Percentiles rank a stretch among this genome's conserved stretches.
phyloP scores from a whole-genome alignment of 1,140 invertebrate genomes.

The Diuraphis noxia region DNA sequence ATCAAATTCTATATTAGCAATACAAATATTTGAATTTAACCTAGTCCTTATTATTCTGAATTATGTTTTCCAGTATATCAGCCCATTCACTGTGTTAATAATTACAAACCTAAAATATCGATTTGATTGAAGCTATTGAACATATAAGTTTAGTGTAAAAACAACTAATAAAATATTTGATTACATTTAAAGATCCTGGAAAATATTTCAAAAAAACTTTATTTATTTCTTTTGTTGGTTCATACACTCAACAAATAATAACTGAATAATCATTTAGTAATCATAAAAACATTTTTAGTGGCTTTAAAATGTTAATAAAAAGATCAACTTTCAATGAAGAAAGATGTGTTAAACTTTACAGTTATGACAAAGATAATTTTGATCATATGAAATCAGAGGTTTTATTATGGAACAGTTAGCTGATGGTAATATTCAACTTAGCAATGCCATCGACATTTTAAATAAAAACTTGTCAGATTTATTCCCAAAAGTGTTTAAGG shows the following conservation, averaged over 20 bases:
- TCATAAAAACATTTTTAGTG: background rate
- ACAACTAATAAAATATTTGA: no score
- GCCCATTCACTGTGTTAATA: no score
- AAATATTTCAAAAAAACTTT: background rate
- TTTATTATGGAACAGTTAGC: background rate
- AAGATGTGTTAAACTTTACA: background rate
- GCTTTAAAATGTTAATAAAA: background rate
- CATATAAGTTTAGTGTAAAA: no score
- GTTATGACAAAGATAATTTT: background rate
- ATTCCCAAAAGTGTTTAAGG: background rate
- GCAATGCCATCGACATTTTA: background rate
- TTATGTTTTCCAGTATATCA: no score
- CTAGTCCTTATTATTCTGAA: no score
- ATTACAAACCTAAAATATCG: no score
- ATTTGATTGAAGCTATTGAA: no score
- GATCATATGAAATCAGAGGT: background rate
- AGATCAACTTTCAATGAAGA: background rate
- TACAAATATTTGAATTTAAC: no score
- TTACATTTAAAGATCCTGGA: constrained; percentile 3
- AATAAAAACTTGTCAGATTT: background rate
- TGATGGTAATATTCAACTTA: background rate
- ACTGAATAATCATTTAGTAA: background rate
- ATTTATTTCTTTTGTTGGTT: constrained; percentile 13
- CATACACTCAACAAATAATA: background rate
- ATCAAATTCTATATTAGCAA: no score